Evolutionary conservation across 2,113 vertebrate species (phyloP), one percentile per base, ranked within the genome.

Genomic region (Mystacornis crossleyi): DNA sequence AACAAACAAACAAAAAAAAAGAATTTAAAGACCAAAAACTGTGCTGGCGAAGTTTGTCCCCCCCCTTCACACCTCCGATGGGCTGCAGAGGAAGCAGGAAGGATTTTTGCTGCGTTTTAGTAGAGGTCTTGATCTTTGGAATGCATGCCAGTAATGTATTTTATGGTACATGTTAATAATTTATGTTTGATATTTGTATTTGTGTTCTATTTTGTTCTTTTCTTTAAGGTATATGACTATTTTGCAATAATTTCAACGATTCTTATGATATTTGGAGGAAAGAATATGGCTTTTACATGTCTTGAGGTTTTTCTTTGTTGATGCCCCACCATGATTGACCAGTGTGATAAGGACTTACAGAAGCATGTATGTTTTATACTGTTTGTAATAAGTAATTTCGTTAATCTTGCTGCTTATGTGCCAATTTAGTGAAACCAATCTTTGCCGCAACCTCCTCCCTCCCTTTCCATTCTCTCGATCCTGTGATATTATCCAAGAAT

Each of bases 281-380:
- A 97, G 96, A 97, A 93, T 96, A 97, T 94, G 97, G 98, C 97
- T 98, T 98, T 98, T 96, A 97, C 96, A 97, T 72, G 98, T 98
- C 98, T 98, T 98, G 98, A 98, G 94, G 96, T 98, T 97, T 95
- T 95, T 92, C 96, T 98, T 96, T 96, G 98, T 98, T 98, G 97
- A 96, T 97, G 97, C 98, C 97, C 97, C 97, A 91, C 89, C 95
- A 96, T 96, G 98, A 98, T 34, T 98, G 98, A 98, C 86, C 95
- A 92, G 96, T 98, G 98, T 98, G 98, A 96, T 96, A 97, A 98
- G 97, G 97, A 98, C 97, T 98, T 74, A 53, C 82, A 79, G 96
- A 97, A 98, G 98, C 98, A 98, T 98, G 98, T 98, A 98, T 98
- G 98, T 98, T 98, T 98, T 98, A 93, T 98, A 98, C 98, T 98